Evolutionary conservation across 2,797 vertebrate genomes (phyloP), one percentile per base, ranked within the genome.

Genomic region (Natrix natrix): DNA sequence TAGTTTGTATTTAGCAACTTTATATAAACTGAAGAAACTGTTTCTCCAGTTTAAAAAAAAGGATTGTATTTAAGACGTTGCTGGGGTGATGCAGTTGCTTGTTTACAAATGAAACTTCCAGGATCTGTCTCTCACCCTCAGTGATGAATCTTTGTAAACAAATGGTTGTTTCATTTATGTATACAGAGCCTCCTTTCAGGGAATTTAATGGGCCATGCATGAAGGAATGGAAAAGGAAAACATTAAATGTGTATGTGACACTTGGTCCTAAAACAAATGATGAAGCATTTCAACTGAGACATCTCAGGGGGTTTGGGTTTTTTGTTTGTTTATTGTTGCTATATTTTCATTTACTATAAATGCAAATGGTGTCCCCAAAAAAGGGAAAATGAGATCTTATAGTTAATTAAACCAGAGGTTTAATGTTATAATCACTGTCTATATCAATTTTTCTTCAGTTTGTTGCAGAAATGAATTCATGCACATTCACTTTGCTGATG

Each of bases 151-250:
- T 89, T 94, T 90, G 93, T 88, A 94, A 96, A 90, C 16, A n/a
- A 63, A 24, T 78, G 90, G 87, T 63, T 90, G 90, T 78, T 95
- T 95, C 92, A 95, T 96, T 95, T 96, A 96, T 88, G 89, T 93
- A 69, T 54, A 93, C 94, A 97, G 66, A 92, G 26, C 0, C 3
- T 94, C 86, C 92, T 92, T 94, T 94, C 93, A 95, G 94, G 86
- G 94, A 96, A 95, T 92, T 91, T 95, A 97, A 97, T 96, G 96
- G 96, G 94, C 95, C 96, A 32, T 94, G 93, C 10, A 95, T 87
- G 90, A 95, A 94, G 92, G 86, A 91, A 60, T 93, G 94, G 92
- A 95, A 95, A 95, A 95, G 94, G 95, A 96, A 92, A 94, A 94
- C 94, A 97, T 94, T 94, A 96, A 96, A 95, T 94, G 92, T 96